Evolutionary conservation across 2,888 invertebrate species (phyloP), one percentile per base, ranked within the genome.

Genomic region (Eupithecia subumbrata): DNA sequence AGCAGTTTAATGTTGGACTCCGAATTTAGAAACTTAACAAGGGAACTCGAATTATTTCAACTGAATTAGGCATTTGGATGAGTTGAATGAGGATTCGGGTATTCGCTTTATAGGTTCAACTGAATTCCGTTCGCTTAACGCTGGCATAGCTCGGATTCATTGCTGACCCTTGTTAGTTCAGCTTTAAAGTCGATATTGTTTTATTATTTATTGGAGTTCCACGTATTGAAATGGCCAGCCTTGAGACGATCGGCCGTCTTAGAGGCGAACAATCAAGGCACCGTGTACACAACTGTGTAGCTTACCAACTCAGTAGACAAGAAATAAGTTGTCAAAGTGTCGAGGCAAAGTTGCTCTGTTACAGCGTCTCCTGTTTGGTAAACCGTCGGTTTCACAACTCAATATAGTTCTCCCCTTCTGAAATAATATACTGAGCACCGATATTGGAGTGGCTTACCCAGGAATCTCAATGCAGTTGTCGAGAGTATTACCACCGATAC

Each of bases 271-370:
- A 92, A 92, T 92, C 91, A 89, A 87, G 87, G 71, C 25, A 79
- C 88, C 89, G 84, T 86, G 84, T 89, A 91, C 88, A 92, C 88
- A 91, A 90, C 89, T 84, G 89, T 89, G 89, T 91, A 88, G 90
- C 91, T 93, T 90, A 90, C 89, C 84, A 90, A 92, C 90, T 91
- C 89, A 84, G 85, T 83, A 90, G 90, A 92, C 94, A 92, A 93
- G 94, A 94, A 94, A 94, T 94, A 93, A 94, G 94, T 94, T 94
- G 93, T 93, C 94, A 92, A 93, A 94, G 93, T 93, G 92, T 93
- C 92, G 86, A 87, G 90, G 87, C 88, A 88, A 94, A 94, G 92
- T 94, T 94, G 86, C 86, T 91, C 92, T 85, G 91, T 90, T 91
- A 91, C 90, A 91, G 88, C 89, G 89, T 88, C 91, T 91, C 86